phyloP scores from a whole-genome alignment of 1,140 invertebrate genomes.

The Halyomorpha halys region DNA sequence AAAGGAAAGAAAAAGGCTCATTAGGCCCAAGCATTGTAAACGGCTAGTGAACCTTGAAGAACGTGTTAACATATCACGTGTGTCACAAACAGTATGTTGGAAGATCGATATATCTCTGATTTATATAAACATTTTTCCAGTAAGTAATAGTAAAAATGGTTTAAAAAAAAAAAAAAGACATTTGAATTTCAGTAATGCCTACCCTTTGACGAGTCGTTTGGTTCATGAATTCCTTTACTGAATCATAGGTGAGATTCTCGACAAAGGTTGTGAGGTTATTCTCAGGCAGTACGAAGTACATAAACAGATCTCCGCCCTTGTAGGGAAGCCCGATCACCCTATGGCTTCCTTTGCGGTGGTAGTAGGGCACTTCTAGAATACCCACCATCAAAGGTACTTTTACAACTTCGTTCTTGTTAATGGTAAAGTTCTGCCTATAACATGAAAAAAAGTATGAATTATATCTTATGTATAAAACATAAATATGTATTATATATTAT shows the following conservation, averaged over 20 bases:
- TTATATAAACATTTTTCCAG: no score
- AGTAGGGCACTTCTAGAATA: conserved; percentile 45
- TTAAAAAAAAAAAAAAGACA: no score
- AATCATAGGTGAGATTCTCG: conserved; percentile 36
- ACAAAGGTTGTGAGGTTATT: conserved; percentile 36
- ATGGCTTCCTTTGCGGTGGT: conserved; percentile 42
- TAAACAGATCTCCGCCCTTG: conserved; percentile 47
- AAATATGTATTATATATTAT: no score
- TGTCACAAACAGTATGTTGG: no score
- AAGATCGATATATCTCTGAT: no score
- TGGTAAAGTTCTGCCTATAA: conserved; percentile 14
- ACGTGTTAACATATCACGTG: no score
- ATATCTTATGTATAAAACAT: no score
- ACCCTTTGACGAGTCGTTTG: conserved; percentile 35
- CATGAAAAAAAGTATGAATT: neutral
- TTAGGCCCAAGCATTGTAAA: neutral
- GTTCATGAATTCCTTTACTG: conserved; percentile 43
- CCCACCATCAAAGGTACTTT: conserved; percentile 55
- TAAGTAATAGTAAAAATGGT: no score
- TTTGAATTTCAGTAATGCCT: no score
- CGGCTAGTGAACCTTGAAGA: neutral
- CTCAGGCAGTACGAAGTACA: conserved; percentile 60
- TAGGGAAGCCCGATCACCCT: conserved; percentile 62
- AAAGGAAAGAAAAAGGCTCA: neutral
- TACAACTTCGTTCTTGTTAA: conserved; percentile 37